Evolutionary conservation across 2,113 vertebrate genomes (phyloP).

Genomic region (Hassar affinis): DNA sequence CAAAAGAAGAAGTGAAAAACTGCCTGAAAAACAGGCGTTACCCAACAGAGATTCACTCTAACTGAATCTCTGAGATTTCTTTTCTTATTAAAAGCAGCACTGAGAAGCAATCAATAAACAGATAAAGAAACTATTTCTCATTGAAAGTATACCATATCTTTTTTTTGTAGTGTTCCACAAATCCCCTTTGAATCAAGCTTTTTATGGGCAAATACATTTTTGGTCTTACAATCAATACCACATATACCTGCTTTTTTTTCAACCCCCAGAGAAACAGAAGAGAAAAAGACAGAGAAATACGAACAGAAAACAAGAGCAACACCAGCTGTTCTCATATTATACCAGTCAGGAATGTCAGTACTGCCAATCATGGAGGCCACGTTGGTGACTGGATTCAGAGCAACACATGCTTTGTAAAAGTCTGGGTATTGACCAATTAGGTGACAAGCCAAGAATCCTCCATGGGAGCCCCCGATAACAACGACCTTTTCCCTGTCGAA

Average conservation of each 20-base stretch:
- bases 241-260: background rate
- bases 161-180: background rate
- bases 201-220: background rate
- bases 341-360: conserved; percentile 97
- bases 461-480: conserved; percentile 86
- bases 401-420: conserved; percentile 84
- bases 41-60: background rate
- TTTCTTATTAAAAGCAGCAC: background rate
- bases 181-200: background rate
- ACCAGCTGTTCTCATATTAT: conserved; percentile 48
- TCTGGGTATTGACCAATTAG: conserved; percentile 90
- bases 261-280: too few relatives aligned
- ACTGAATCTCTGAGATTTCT: background rate
- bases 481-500: conserved; percentile 78
- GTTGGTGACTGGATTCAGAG: conserved; percentile 88
- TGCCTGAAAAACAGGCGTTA: background rate
- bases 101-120: background rate
- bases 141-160: background rate
- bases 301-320: background rate
- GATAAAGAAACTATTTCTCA: background rate
- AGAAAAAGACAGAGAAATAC: background rate
- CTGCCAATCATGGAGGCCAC: conserved; percentile 84
- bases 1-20: conserved; percentile 6
- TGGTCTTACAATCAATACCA: background rate
- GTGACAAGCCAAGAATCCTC: conserved; percentile 92